phyloP scores from a whole-genome alignment of 2,888 invertebrate species.

The Nasonia oneida region DNA sequence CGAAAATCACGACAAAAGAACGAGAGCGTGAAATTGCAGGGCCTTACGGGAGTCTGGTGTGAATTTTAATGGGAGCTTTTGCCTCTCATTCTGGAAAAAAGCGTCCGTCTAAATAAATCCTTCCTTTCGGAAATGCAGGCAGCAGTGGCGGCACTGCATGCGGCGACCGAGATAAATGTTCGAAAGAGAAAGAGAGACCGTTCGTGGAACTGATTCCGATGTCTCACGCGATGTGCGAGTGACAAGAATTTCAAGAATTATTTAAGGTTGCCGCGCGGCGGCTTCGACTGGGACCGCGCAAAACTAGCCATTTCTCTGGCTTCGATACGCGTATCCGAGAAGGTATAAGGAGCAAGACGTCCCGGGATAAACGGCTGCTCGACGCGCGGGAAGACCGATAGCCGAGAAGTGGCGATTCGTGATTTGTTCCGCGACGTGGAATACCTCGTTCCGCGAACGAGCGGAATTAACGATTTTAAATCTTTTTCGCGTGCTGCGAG shows the following conservation, averaged over 20 bases:
- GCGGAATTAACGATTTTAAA: constrained; percentile 53
- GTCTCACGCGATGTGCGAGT: constrained; percentile 64
- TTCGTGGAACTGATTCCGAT: constrained; percentile 60
- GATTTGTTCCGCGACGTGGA: constrained; percentile 52
- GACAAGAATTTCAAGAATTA: constrained; percentile 67
- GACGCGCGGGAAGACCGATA: neutral
- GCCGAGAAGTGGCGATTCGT: constrained; percentile 40
- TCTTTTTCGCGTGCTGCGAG: constrained; percentile 30
- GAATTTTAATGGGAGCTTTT: constrained; percentile 37
- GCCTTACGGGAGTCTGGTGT: constrained; percentile 27
- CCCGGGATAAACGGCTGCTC: neutral
- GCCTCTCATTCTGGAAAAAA: neutral
- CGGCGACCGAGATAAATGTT: neutral
- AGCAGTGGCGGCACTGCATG: neutral
- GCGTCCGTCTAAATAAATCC: constrained; percentile 16
- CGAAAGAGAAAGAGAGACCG: constrained; percentile 35
- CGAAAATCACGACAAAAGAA: constrained; percentile 32
- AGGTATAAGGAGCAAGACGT: constrained; percentile 20
- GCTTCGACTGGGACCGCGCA: constrained; percentile 12
- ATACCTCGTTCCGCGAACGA: constrained; percentile 47
- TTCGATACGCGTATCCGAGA: neutral
- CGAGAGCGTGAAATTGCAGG: constrained; percentile 57
- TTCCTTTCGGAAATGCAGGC: constrained; percentile 24
- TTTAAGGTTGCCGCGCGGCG: constrained; percentile 59
- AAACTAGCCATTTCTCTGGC: constrained; percentile 41